Conservation (phyloP, 2,888 invertebrate genomes). For the Rhogogaster chlorosoma region DNA sequence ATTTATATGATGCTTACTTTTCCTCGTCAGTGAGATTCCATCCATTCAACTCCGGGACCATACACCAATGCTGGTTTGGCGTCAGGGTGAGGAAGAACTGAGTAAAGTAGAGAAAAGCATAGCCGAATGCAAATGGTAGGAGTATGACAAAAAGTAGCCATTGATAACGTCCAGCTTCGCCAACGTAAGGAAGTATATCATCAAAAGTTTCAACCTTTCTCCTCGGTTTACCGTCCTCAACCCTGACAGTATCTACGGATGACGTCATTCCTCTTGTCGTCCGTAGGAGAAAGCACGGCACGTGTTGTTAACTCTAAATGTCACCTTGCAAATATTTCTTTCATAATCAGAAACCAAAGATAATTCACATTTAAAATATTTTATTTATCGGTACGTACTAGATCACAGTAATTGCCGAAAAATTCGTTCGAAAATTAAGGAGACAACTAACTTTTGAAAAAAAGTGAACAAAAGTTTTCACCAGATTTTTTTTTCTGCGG, state of each 20-base stretch:
- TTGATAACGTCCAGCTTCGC: slow-evolving; percentile 74
- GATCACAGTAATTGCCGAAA: no score
- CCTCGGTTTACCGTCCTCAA: slow-evolving; percentile 60
- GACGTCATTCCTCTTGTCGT: slow-evolving; percentile 67
- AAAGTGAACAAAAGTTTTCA: no score
- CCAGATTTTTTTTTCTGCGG: no score
- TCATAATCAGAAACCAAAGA: no score
- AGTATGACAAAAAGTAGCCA: slow-evolving; percentile 73
- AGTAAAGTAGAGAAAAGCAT: slow-evolving; percentile 75
- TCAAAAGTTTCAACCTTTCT: slow-evolving; percentile 73
- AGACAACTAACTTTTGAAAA: no score
- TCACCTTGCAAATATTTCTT: not conserved
- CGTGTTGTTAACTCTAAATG: not conserved
- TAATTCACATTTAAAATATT: no score
- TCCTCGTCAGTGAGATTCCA: slow-evolving; percentile 71
- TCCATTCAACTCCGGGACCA: slow-evolving; percentile 68
- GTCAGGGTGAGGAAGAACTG: slow-evolving; percentile 75
- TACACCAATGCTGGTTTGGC: slow-evolving; percentile 75
- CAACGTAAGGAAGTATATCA: slow-evolving; percentile 74
- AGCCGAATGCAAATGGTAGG: slow-evolving; percentile 75
- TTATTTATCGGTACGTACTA: no score
- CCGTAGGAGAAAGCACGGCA: not conserved
- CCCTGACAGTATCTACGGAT: slow-evolving; percentile 67
- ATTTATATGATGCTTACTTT: slow-evolving; percentile 67
- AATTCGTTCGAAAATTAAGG: no score